A percentile compares a stretch with the other conserved stretches of the same genome.
phyloP scores from a whole-genome alignment of 1,140 invertebrate species.

The Mycetomoellerius zeteki region DNA sequence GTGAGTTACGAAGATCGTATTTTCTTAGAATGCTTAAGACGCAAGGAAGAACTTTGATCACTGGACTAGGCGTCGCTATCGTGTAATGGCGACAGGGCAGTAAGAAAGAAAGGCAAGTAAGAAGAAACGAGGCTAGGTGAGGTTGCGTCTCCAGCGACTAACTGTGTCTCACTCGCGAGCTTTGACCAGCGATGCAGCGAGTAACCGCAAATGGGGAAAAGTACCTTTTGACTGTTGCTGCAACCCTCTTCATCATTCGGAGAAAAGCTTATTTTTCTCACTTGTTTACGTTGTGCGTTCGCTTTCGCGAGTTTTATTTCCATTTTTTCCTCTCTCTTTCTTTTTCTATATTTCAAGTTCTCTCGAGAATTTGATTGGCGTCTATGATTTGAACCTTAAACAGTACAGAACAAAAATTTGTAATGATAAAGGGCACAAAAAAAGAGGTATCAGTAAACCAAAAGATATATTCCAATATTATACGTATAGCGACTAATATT shows the following conservation, averaged over 20 bases:
- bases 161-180: slow-evolving; percentile 11
- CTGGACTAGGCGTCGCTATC: slow-evolving; percentile 46
- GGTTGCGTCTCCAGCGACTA: background rate
- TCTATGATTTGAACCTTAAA: slow-evolving; percentile 24
- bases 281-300: slow-evolving; percentile 48
- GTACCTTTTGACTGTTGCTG: slow-evolving; percentile 39
- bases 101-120: too few relatives aligned
- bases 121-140: slow-evolving; percentile 35
- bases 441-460: background rate
- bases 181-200: slow-evolving; percentile 14
- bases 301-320: background rate
- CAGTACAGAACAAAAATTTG: slow-evolving; percentile 16
- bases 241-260: slow-evolving; percentile 49
- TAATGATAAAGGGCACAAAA: slow-evolving; percentile 6
- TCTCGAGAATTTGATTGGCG: slow-evolving; percentile 4
- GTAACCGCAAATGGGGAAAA: slow-evolving; percentile 47
- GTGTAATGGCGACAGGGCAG: slow-evolving; percentile 50
- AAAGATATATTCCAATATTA: slow-evolving; percentile 7
- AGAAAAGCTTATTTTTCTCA: slow-evolving; percentile 61
- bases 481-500: background rate
- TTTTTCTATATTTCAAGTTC: slow-evolving; percentile 11
- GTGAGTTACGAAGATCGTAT: slow-evolving; percentile 56
- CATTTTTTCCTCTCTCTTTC: background rate
- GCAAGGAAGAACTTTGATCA: slow-evolving; percentile 53
- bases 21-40: slow-evolving; percentile 35